Base-by-base conservation (phyloP, 2,888 invertebrate species). In the Epistrophella euchroma region DNA sequence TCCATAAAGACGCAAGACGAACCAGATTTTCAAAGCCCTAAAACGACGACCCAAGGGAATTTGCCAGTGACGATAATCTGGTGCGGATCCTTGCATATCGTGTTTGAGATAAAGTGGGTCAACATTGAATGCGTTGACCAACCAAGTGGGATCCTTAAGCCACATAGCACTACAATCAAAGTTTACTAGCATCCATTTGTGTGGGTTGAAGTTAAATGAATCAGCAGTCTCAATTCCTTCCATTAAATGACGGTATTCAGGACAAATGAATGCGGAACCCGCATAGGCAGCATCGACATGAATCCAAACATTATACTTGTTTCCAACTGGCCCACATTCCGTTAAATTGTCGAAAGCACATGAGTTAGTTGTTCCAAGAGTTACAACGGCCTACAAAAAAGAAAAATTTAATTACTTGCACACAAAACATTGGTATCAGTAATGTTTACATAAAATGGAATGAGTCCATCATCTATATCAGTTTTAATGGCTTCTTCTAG, bases 91-190 rank as follows among this genome's bases (percentile, higher is more conserved):
- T 91, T 98, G 97, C 93, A 96, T 96, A 83, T 97, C 97, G 91
- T 99, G 98, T 91, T 98, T 98, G 86, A 99, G 93, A 90, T 99
- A 99, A 0, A 99, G 93, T 0, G 99, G 99, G 92, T 99, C 99
- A 0, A 99, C 99, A 89, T 98, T 99, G 92, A 99, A 97, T 0
- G 99, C 98, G 90, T 98, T 96, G 0, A 98, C 97, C 74, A 99
- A 95, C 94, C 97, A 97, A 64, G 96, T 95, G 87, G 97, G 97
- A 90, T 97, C 95, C 90, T 97, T 97, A 4, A 97, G 93, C 99
- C 99, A 99, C 97, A 99, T 96, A 0, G 99, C 96, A 13, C 99
- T 99, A 91, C 99, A 99, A 92, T 99, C 99, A 90, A 99, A 99
- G 92, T 98, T 99, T n/a, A 99, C 98, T 88, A 99, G 93, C 95